Percentiles rank a stretch among this genome's conserved stretches.
Evolutionary conservation across 2,888 invertebrate species (phyloP).

Genomic region (Nycteola revayana): DNA sequence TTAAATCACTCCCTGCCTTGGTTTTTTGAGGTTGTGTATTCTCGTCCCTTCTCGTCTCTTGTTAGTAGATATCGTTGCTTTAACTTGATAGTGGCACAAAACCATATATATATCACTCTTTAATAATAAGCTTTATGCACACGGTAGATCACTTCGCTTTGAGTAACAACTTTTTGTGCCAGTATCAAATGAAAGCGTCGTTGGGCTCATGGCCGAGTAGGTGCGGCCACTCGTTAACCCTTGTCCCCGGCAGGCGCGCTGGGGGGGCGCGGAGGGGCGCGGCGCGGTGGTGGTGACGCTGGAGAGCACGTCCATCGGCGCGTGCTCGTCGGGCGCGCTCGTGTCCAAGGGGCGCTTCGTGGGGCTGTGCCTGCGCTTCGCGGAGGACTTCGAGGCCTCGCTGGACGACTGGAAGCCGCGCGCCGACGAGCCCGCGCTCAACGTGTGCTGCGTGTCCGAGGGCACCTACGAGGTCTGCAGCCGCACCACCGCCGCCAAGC

Average conservation of each 20-base stretch:
- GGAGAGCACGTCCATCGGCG: slow-evolving; percentile 96
- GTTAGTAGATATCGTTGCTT: no score
- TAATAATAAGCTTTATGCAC: no score
- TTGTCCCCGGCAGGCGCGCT: slow-evolving; percentile 63
- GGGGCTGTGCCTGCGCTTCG: slow-evolving; percentile 95
- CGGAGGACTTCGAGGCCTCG: slow-evolving; percentile 98
- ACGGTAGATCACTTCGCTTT: no score
- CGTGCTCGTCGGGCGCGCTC: slow-evolving; percentile 97
- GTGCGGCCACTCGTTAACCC: no score
- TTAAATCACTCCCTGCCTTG: no score
- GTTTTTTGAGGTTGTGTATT: no score
- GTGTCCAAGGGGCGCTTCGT: slow-evolving; percentile 91
- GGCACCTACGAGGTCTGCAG: slow-evolving; percentile 99
- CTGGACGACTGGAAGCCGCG: slow-evolving; percentile 99
- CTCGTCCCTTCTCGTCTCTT: no score
- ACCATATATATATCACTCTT: no score
- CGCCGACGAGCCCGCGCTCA: slow-evolving; percentile 90
- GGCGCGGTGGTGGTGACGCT: slow-evolving; percentile 97
- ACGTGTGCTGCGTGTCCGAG: slow-evolving; percentile 98
- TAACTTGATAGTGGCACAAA: no score
- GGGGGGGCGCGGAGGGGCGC: slow-evolving; percentile 87
- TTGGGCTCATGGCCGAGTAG: slow-evolving; percentile 34
- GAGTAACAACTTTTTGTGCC: no score
- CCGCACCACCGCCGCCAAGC: slow-evolving; percentile 93
- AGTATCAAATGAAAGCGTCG: neutral